phyloP scores from a whole-genome alignment of 2,888 invertebrate genomes.

The Noctuana brunneofusca region DNA sequence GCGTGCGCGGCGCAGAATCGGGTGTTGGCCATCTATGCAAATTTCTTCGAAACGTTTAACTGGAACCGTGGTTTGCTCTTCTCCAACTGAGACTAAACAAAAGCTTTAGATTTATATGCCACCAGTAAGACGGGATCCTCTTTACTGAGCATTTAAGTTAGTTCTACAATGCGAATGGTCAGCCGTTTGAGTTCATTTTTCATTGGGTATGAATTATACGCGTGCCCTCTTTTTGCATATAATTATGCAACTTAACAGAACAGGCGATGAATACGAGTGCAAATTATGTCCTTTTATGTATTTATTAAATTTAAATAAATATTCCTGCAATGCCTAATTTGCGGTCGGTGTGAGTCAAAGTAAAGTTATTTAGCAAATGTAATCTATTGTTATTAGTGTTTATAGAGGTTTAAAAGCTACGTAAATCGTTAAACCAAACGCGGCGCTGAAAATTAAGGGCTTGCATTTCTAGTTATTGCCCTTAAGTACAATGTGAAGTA shows the following conservation, averaged over 20 bases:
- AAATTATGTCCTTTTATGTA: constrained; percentile 16
- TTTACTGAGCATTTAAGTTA: constrained; percentile 44
- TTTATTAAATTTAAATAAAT: not conserved
- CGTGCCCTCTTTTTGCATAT: constrained; percentile 43
- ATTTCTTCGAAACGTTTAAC: constrained; percentile 79
- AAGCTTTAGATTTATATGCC: constrained; percentile 56
- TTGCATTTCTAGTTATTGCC: constrained; percentile 74
- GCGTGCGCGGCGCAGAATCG: constrained; percentile 66
- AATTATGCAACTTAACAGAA: constrained; percentile 42
- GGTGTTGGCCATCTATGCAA: constrained; percentile 79
- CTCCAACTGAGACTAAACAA: constrained; percentile 63
- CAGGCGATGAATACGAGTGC: constrained; percentile 36
- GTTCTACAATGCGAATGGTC: constrained; percentile 43
- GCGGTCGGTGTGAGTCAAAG: constrained; percentile 2
- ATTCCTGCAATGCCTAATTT: not conserved
- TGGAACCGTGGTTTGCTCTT: constrained; percentile 65
- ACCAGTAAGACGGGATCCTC: constrained; percentile 52
- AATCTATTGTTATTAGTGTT: constrained; percentile 45
- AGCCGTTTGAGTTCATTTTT: constrained; percentile 48
- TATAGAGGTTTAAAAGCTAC: constrained; percentile 62
- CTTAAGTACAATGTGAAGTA: constrained; percentile 81
- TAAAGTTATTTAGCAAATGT: constrained; percentile 34
- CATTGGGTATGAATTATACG: constrained; percentile 51
- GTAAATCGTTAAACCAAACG: constrained; percentile 59
- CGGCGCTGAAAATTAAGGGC: constrained; percentile 71